These are phyloP conservation scores for Tichodroma muraria DNA, from an alignment of 2,113 vertebrate species.

Conservation along the genomic window DNA sequence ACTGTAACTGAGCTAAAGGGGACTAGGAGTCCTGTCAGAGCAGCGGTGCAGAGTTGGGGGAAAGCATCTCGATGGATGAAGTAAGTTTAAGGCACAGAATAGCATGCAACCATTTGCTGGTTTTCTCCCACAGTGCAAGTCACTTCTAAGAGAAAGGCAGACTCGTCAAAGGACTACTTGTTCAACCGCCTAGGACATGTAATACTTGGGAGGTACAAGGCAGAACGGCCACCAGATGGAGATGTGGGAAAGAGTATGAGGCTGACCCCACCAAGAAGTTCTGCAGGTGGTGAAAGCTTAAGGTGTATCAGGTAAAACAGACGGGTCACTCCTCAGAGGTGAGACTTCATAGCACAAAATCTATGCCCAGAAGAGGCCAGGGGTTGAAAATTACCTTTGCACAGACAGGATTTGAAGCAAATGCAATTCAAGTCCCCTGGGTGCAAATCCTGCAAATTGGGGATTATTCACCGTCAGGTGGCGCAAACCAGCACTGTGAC, in stretches of 20 bases:
- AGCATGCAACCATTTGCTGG: neutral
- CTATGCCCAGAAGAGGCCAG: neutral
- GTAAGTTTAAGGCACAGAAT: neutral
- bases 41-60: neutral
- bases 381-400: neutral
- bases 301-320: neutral
- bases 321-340: neutral
- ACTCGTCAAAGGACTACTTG: neutral
- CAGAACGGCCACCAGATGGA: slow-evolving; percentile 44
- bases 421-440: neutral
- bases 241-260: slow-evolving; percentile 14
- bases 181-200: neutral
- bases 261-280: neutral
- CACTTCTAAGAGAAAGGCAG: neutral
- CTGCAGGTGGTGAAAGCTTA: neutral
- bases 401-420: neutral
- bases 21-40: neutral
- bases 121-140: neutral
- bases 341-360: neutral
- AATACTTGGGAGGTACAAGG: neutral
- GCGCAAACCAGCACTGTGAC: neutral
- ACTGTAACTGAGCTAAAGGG: neutral
- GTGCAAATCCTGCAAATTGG: neutral
- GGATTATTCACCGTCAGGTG: neutral
- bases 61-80: neutral